phyloP scores from a whole-genome alignment of 2,797 vertebrate species.

The Coreius guichenoti region DNA sequence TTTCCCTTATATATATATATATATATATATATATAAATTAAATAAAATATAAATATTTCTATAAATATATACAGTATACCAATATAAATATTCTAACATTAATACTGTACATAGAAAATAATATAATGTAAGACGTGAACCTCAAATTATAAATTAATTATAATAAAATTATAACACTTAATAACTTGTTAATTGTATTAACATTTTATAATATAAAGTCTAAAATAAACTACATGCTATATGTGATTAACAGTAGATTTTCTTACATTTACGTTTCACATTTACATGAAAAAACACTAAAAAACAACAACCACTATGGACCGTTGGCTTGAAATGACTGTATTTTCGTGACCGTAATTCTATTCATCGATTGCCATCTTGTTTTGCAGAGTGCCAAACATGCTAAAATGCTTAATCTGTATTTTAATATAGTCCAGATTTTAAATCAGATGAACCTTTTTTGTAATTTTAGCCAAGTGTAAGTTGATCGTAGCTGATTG shows the following conservation, averaged over 20 bases:
- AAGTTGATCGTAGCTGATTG: conserved; percentile 20
- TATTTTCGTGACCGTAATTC: conserved; percentile 33
- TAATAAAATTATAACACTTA: no score
- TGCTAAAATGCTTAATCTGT: conserved; percentile 35
- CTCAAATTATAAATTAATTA: neutral
- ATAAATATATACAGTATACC: no score
- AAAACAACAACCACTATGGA: neutral
- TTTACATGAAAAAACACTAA: conserved; percentile 10
- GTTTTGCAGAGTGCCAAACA: conserved; percentile 15
- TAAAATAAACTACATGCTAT: neutral
- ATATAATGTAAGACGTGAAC: neutral
- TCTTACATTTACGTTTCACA: neutral
- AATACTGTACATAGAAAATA: neutral
- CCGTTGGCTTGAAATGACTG: neutral
- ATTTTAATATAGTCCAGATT: conserved; percentile 32
- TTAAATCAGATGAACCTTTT: conserved; percentile 31
- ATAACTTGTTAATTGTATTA: neutral
- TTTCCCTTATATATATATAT: no score
- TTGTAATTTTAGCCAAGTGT: neutral
- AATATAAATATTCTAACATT: no score
- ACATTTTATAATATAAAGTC: neutral
- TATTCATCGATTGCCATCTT: conserved; percentile 25
- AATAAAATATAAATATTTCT: no score
- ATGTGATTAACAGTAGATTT: neutral
- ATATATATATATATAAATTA: no score